Base-by-base conservation (phyloP, 1,140 invertebrate genomes). In the Dolichoris vasculosae region DNA sequence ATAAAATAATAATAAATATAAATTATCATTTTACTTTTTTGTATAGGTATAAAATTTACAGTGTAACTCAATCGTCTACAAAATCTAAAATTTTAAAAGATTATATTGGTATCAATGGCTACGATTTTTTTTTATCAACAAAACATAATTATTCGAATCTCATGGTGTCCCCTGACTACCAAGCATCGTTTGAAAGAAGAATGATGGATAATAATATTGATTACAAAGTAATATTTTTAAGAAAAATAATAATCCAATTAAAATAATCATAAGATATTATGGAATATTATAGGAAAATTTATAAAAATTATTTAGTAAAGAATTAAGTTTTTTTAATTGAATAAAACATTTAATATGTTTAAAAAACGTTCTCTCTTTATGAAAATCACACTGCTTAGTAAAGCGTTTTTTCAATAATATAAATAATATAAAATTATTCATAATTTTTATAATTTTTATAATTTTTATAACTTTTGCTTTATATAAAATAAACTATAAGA, bases 1-100 rank as follows among this genome's bases (percentile, higher is more conserved):
- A 46, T 46, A 46, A 46, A 7, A 46, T 7, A 7, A 46, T 46
- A 46, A 46, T 6, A 46, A 13, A 7, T 6, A 46, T 46, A 6
- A 6, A 46, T 46, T 46, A 7, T n/a, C 7, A 32, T 35, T 11
- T 35, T 38, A 79, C 7, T 46, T 82, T 38, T 55, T 73, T 38
- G 1, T 26, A 1, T 30, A 82, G 81, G 11, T 82, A 82, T 26
- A 82, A 75, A 43, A n/a, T 82, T 23, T 82, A 82, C 15, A 43
- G 32, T 35, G 15, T 69, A n/a, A 40, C 30, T 7, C 17, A 55
- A 35, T 11, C 73, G 9, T n/a, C 32, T 13, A 20, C 0, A 1
- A 71, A 55, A 43, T 30, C 7, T 2, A 23, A 82, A 2, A 55
- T 73, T 59, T 35, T 82, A 23, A 51, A 59, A 40, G 15, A 55